Evolutionary conservation across 2,888 invertebrate species (phyloP).

Genomic region (Eristalinus sepulchralis): DNA sequence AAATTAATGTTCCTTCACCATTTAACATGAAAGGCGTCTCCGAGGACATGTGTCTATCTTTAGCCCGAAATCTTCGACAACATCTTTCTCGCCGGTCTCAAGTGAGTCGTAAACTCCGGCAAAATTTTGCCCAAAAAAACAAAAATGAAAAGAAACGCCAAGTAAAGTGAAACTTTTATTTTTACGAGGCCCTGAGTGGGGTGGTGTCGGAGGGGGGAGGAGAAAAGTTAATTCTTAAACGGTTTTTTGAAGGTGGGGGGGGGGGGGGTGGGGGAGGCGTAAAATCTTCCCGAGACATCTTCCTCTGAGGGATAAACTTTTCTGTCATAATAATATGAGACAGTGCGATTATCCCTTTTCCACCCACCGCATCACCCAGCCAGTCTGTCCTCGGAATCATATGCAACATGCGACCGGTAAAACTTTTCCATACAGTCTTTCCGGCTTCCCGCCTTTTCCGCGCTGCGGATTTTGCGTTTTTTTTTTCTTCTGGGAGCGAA

Average conservation of each 20-base stretch:
- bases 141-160: constrained; percentile 11
- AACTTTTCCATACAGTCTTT: constrained; percentile 49
- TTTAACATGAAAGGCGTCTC: constrained; percentile 62
- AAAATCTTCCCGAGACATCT: constrained; percentile 41
- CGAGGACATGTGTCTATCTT: constrained; percentile 53
- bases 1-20: constrained; percentile 30
- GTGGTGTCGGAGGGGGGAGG: too few relatives aligned
- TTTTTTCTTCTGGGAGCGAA: constrained; percentile 41
- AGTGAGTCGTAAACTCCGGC: constrained; percentile 61
- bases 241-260: constrained; percentile 21
- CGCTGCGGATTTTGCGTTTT: not conserved
- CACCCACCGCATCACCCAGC: not conserved
- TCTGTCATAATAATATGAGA: constrained; percentile 62
- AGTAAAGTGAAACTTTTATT: constrained; percentile 48
- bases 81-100: constrained; percentile 45
- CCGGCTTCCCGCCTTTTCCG: not conserved
- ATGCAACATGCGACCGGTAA: constrained; percentile 61
- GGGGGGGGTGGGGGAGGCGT: not conserved
- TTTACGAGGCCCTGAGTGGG: too few relatives aligned
- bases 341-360: constrained; percentile 58
- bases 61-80: constrained; percentile 30
- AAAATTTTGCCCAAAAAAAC: not conserved
- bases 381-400: constrained; percentile 33
- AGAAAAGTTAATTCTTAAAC: constrained; percentile 59
- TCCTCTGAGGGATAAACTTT: constrained; percentile 40